Conservation (phyloP, 2,888 invertebrate genomes). For the Lucinisca nassula region DNA sequence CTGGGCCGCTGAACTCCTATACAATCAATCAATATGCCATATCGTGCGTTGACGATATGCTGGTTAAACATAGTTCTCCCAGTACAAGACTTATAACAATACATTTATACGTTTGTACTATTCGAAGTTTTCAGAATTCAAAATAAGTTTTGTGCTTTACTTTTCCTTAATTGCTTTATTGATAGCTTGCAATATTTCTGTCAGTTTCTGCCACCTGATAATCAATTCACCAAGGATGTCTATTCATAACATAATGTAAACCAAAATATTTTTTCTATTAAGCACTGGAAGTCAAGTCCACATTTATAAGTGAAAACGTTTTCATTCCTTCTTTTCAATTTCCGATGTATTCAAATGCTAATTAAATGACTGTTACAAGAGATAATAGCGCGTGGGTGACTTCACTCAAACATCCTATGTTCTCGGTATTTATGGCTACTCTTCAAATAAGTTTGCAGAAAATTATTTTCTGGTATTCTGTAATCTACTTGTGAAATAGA, state of each 20-base stretch:
- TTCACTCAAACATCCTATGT: not conserved
- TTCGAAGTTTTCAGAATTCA: too few relatives aligned
- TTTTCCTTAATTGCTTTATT: not conserved
- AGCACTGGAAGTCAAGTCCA: slow-evolving; percentile 8
- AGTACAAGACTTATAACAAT: too few relatives aligned
- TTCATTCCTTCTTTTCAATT: slow-evolving; percentile 12
- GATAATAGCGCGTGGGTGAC: not conserved
- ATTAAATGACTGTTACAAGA: not conserved
- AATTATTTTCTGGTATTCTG: not conserved
- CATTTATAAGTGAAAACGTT: slow-evolving; percentile 5
- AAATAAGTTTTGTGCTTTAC: not conserved
- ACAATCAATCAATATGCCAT: too few relatives aligned
- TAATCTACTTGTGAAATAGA: not conserved
- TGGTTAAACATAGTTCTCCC: too few relatives aligned
- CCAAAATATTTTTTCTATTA: not conserved
- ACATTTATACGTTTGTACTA: too few relatives aligned
- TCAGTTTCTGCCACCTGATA: not conserved
- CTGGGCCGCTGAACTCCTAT: too few relatives aligned
- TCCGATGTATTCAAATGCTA: slow-evolving; percentile 11
- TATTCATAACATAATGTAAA: not conserved
- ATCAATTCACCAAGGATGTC: not conserved
- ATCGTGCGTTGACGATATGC: too few relatives aligned
- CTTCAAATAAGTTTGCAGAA: not conserved
- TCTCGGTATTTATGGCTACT: not conserved
- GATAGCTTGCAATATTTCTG: not conserved